Percentiles rank a stretch among this genome's conserved stretches.
phyloP scores from a whole-genome alignment of 2,797 vertebrate genomes.

The Huso huso region DNA sequence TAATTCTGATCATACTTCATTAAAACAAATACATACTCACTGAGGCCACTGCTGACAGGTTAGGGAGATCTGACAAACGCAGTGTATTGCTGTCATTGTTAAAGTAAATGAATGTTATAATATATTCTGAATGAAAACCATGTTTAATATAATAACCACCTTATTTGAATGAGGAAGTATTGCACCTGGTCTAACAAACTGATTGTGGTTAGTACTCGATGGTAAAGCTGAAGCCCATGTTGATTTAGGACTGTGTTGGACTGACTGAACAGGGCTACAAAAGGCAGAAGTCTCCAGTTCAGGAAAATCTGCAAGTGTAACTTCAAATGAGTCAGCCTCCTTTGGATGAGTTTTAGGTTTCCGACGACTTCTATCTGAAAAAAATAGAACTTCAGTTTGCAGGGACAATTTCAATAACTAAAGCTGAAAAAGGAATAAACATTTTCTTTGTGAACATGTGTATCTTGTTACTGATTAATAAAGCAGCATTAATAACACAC shows the following conservation, averaged over 20 bases:
- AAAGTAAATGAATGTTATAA: neutral
- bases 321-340: constrained; percentile 52
- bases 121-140: neutral
- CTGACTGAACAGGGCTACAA: constrained; percentile 11
- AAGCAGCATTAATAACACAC: no score
- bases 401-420: neutral
- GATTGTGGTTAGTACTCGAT: neutral
- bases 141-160: constrained; percentile 7
- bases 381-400: neutral
- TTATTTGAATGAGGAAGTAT: constrained; percentile 11
- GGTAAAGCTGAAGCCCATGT: constrained; percentile 25
- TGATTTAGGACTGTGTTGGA: constrained; percentile 30
- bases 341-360: constrained; percentile 35
- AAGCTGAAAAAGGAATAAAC: neutral
- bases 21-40: no score
- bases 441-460: no score
- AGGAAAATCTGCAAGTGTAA: constrained; percentile 69
- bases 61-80: no score
- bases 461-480: no score
- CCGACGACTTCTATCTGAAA: constrained; percentile 32
- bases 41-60: no score
- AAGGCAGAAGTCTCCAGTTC: constrained; percentile 44
- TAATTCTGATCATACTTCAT: no score
- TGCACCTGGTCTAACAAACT: constrained; percentile 1
- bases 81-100: no score